Conservation (phyloP, 2,888 invertebrate species). For the Aporophyla nigra region DNA sequence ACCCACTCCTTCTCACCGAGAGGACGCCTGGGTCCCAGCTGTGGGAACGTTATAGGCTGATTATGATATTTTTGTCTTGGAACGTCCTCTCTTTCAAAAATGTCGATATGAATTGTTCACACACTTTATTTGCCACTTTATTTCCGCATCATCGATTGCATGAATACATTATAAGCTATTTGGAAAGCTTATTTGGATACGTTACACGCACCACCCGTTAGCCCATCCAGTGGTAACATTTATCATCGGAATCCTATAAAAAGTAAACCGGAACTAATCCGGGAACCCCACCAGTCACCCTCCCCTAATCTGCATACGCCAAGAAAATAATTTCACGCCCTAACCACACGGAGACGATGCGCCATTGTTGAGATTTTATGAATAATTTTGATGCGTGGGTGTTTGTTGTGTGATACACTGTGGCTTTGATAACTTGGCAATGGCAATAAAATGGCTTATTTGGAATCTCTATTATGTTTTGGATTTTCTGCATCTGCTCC, state of each 20-base stretch:
- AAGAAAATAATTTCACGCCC: conserved; percentile 91
- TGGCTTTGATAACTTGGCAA: conserved; percentile 43
- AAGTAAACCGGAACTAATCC: conserved; percentile 90
- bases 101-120: background rate
- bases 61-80: background rate
- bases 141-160: conserved; percentile 60
- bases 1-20: no score
- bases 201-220: conserved; percentile 89
- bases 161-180: conserved; percentile 68
- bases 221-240: conserved; percentile 84
- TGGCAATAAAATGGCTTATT: conserved; percentile 35
- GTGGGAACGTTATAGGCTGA: background rate
- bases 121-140: conserved; percentile 28
- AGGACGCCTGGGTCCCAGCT: no score
- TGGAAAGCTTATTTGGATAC: conserved; percentile 84
- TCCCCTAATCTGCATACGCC: conserved; percentile 89
- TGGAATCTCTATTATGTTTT: background rate
- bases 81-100: background rate
- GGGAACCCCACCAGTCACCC: conserved; percentile 78
- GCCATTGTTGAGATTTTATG: conserved; percentile 78
- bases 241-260: conserved; percentile 90
- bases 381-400: conserved; percentile 68
- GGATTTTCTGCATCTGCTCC: background rate
- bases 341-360: conserved; percentile 80
- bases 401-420: conserved; percentile 55